phyloP scores from a whole-genome alignment of 2,113 vertebrate genomes.

The Canis aureus region DNA sequence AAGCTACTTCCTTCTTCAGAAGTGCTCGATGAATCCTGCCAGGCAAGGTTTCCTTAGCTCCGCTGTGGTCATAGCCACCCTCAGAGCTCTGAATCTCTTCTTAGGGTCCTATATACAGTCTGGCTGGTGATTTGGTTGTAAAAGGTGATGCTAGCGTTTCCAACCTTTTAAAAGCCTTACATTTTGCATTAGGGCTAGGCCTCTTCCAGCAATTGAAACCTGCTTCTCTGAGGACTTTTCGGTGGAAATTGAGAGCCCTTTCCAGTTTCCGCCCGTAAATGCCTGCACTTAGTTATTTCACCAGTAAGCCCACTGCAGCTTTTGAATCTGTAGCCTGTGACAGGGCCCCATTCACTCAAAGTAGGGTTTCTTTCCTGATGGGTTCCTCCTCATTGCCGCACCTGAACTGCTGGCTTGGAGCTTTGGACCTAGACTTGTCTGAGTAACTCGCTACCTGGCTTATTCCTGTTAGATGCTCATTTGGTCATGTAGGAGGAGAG shows the following conservation, averaged over 20 bases:
- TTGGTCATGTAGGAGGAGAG: neutral
- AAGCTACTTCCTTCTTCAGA: neutral
- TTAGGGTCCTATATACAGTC: neutral
- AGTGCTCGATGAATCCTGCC: neutral
- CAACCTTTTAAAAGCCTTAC: conserved; percentile 6
- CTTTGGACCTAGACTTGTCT: neutral
- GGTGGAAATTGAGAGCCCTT: neutral
- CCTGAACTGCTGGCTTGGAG: neutral
- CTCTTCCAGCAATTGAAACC: neutral
- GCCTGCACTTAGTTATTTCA: neutral
- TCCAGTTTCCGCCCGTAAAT: neutral
- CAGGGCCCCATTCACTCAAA: neutral
- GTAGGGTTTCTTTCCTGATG: neutral
- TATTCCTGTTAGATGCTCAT: neutral
- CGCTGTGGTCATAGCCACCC: neutral
- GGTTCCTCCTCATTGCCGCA: neutral
- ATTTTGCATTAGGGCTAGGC: neutral
- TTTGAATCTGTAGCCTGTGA: neutral
- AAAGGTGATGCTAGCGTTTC: neutral
- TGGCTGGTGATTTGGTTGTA: neutral
- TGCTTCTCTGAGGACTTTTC: neutral
- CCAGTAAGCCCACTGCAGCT: accelerated
- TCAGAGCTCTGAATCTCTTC: neutral
- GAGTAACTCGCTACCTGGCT: neutral
- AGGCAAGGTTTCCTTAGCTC: neutral